phyloP scores from a whole-genome alignment of 2,113 vertebrate genomes.

The Pitta sordida region DNA sequence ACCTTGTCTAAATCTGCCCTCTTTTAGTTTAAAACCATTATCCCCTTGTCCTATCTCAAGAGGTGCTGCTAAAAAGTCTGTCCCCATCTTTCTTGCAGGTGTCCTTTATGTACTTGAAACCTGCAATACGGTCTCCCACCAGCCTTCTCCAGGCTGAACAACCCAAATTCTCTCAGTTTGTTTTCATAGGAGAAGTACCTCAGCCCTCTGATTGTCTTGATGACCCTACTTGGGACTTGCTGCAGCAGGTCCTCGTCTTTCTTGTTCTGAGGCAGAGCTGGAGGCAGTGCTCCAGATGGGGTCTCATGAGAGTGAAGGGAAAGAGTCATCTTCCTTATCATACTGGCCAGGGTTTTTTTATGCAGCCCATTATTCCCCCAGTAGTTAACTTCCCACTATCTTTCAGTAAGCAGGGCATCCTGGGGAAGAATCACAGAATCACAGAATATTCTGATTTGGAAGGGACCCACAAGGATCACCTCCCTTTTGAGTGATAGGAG shows the following conservation, averaged over 20 bases:
- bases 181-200: neutral
- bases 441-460: no score
- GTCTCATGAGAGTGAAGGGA: neutral
- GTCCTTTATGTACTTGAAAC: neutral
- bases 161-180: neutral
- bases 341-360: neutral
- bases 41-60: neutral
- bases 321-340: neutral
- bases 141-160: neutral
- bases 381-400: neutral
- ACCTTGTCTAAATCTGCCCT: neutral
- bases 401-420: neutral
- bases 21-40: neutral
- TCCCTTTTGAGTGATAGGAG: neutral
- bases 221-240: neutral
- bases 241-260: accelerated
- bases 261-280: neutral
- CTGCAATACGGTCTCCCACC: neutral
- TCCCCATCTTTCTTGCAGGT: neutral
- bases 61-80: neutral
- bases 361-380: neutral
- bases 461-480: no score
- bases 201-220: neutral
- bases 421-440: no score
- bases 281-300: neutral